Base-by-base conservation (phyloP, 2,888 invertebrate species). In the Ophioninae sp. region DNA sequence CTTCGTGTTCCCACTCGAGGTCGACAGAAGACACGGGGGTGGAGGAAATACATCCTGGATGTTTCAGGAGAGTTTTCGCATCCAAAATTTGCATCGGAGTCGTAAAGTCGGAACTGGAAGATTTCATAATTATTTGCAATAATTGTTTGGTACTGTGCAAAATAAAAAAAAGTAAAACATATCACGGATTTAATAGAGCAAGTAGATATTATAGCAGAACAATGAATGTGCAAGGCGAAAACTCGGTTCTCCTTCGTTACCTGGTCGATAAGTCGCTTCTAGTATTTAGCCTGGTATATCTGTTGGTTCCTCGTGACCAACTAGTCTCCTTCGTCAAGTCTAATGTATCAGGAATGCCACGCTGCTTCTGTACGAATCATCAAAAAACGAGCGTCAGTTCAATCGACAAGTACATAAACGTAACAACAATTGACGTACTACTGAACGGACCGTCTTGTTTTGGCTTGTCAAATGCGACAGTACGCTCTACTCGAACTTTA, bases 1-100 rank as follows among this genome's bases (percentile, higher is more conserved):
- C 94, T 93, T 96, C 96, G 88, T 95, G 95, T 91, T 96, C 96
- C 96, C 96, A 96, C 91, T 96, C 96, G 79, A 96, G 93, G 89
- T 96, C 96, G 79, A 96, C 91, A 6, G 96, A 96, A 88, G 95
- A 95, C n/a, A 94, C 95, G 44, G 95, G 94, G 41, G 95, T 95
- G 59, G 94, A 94, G 62, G 94, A 93, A 87, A 91, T 90, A 88
- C 88, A 91, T 70, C 92, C 89, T 82, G 93, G 91, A 39, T 91
- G 91, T 83, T 91, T 91, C 67, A 94, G 88, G 64, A 94, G 92
- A 85, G 93, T 94, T 88, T 93, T 92, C 61, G 94, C 95, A 90
- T 95, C 95, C 73, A 95, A 92, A 88, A 94, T 94, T 92, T 95
- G 95, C 61, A 95, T 90, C 72, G 95, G 94, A 80, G 95, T 94